These are phyloP conservation scores for Oreochromis grahami DNA, from an alignment of 2,797 vertebrate genomes.

Conservation along the genomic window DNA sequence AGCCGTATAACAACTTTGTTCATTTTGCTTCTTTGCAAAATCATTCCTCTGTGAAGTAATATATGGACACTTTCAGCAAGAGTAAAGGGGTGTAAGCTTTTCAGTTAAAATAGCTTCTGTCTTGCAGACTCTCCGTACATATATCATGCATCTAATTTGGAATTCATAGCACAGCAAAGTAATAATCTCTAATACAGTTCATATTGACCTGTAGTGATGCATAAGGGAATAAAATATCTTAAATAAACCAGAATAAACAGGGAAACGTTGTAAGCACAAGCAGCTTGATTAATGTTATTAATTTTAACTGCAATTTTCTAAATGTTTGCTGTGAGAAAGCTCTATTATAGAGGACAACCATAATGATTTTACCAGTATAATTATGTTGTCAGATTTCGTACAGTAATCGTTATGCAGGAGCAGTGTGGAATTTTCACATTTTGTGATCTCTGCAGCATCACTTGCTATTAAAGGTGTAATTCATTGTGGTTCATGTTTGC, in stretches of 20 bases:
- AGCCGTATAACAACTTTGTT: neutral
- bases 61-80: neutral
- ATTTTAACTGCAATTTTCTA: conserved; percentile 1
- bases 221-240: conserved; percentile 6
- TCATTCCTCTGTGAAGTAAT: neutral
- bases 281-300: conserved; percentile 9
- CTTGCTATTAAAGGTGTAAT: neutral
- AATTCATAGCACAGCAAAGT: conserved; percentile 2
- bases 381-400: neutral
- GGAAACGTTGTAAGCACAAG: neutral
- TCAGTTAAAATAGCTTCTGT: neutral
- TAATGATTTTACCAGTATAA: neutral
- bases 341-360: neutral
- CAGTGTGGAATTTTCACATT: neutral
- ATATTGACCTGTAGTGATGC: conserved; percentile 12
- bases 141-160: neutral
- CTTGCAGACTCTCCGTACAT: neutral
- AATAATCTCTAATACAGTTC: conserved; percentile 9
- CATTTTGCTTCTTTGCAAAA: neutral
- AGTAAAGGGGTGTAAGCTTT: neutral
- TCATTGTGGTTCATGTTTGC: neutral
- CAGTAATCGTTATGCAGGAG: neutral
- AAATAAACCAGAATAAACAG: conserved; percentile 12
- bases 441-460: neutral
- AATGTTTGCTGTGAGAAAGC: neutral